Evolutionary conservation across 1,140 invertebrate genomes (phyloP), one percentile per base, ranked within the genome.

Genomic region (Xylocopa sonorina): DNA sequence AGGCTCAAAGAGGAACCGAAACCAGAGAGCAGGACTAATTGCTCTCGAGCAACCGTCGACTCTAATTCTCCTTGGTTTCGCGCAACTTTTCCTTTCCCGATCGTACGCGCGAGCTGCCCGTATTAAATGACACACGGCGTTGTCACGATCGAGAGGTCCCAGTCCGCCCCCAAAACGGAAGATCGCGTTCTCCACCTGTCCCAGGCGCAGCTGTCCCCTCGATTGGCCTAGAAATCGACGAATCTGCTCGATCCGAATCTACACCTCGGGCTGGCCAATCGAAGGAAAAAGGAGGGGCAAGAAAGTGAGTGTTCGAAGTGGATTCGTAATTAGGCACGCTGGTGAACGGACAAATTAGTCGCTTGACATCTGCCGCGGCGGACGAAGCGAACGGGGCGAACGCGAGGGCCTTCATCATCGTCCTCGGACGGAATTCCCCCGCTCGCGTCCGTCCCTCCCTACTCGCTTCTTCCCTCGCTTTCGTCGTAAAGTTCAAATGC

Each of bases 151-250:
- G n/a, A n/a, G n/a, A n/a, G n/a, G 50, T 57, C 51, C 2, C 16
- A 58, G 24, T 63, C 32, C 62, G 63, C 55, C 62, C 50, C 57
- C 41, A 43, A 50, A 63, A 0, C 53, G 34, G 27, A 46, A 53
- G 50, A 43, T 53, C 53, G 9, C 12, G 57, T n/a, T 62, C 46
- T 0, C 29, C 82, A 84, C 74, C 80, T 83, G 82, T 79, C 63
- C 68, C 6, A 18, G 34, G 74, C 21, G 27, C 81, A 84, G 55
- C 81, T 84, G 82, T 69, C 74, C 29, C 18, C n/a, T n/a, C 18
- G 10, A 5, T n/a, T 38, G 4, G 43, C 50, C 18, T 38, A 29
- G 43, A 69, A 69, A 60, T 73, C 48, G 43, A 16, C 3, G 46
- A 72, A 71, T 46, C 63, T 27, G 14, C 29, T 0, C 9, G 74